These are phyloP conservation scores for Microplitis mediator DNA, from an alignment of 1,140 invertebrate species.

Conservation along the genomic window DNA sequence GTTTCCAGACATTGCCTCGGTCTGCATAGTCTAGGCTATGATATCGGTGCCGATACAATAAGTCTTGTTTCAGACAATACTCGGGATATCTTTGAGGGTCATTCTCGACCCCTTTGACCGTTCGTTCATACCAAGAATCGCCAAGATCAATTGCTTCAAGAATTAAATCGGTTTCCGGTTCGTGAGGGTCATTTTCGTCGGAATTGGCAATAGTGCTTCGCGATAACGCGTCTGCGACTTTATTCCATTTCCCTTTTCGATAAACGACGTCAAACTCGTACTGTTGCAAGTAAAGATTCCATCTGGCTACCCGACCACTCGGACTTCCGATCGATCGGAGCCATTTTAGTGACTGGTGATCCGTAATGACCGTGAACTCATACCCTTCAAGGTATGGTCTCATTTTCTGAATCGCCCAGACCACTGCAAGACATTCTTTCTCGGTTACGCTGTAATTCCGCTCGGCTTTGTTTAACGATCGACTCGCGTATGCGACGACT, in stretches of 20 bases:
- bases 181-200: not conserved
- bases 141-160: slow-evolving; percentile 22
- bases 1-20: slow-evolving; percentile 24
- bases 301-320: slow-evolving; percentile 53
- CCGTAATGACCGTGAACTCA: slow-evolving; percentile 58
- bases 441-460: slow-evolving; percentile 58
- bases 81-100: slow-evolving; percentile 18
- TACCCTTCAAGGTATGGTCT: slow-evolving; percentile 53
- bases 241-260: slow-evolving; percentile 46
- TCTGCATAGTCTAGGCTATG: slow-evolving; percentile 8
- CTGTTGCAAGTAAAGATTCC: slow-evolving; percentile 51
- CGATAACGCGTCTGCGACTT: slow-evolving; percentile 50
- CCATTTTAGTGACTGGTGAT: slow-evolving; percentile 59
- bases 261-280: slow-evolving; percentile 55
- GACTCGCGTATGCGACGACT: slow-evolving; percentile 53
- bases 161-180: slow-evolving; percentile 28
- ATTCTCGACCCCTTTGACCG: not conserved
- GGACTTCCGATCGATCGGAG: slow-evolving; percentile 53
- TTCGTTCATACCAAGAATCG: slow-evolving; percentile 37
- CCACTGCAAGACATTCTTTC: slow-evolving; percentile 57
- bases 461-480: slow-evolving; percentile 47
- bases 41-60: slow-evolving; percentile 19
- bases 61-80: slow-evolving; percentile 23
- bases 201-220: not conserved
- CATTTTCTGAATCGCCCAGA: slow-evolving; percentile 56